Evolutionary conservation across 2,113 vertebrate genomes (phyloP), one percentile per base, ranked within the genome.

Genomic region (Anhinga rufa): DNA sequence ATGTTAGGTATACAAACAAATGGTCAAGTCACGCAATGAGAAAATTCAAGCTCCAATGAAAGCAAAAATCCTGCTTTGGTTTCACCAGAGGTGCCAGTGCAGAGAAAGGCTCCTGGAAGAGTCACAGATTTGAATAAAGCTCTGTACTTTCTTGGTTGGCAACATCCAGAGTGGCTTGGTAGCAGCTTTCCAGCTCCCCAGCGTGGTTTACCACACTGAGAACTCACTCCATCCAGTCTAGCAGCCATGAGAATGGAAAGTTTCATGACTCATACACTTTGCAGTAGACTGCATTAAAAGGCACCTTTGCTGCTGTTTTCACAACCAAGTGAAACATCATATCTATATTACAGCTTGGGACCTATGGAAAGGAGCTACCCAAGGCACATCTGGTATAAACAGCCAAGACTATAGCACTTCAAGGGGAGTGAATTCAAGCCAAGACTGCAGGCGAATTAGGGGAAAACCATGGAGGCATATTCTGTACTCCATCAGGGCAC

Each of bases 191-290:
- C 86, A 95, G 89, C 88, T 94, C 69, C 46, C 4, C 28, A 60
- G 70, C 96, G 97, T 70, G 94, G 97, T 94, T 97, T 95, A 97
- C 97, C 97, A 96, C 62, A 76, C 79, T 49, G 89, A 95, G 94
- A 95, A 93, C 93, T 94, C 29, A 0, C 81, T 83, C 84, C 83
- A 93, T 94, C 75, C 75, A 84, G 38, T 64, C 95, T 89, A 97
- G 96, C 95, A 95, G 93, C 80, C 78, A 62, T 38, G 28, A 87
- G 89, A 86, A 87, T 86, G 96, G 95, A 97, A 98, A 97, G 91
- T 96, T 85, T 95, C 88, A 40, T 95, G 96, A 97, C 94, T 97
- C 96, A 95, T 25, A 42, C 34, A 31, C 58, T 93, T 66, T 12
- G 78, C 94, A 90, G 86, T 12, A 91, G 91, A 42, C 55, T 80